These are phyloP conservation scores for Python bivittatus DNA, from an alignment of 2,113 vertebrate species.

Conservation along the genomic window DNA sequence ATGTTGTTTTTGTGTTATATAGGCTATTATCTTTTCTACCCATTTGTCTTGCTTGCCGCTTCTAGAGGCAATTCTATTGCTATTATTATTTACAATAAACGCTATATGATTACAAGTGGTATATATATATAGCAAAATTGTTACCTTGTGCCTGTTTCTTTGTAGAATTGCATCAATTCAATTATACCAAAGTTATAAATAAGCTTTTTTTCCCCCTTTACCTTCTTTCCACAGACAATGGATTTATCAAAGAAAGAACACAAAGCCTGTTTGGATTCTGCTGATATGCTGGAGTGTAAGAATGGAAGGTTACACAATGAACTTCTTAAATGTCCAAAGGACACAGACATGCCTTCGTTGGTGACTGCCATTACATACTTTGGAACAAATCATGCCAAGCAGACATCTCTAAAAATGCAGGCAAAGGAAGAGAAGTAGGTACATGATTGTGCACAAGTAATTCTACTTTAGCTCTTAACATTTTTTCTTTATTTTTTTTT, in stretches of 20 bases:
- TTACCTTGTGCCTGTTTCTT: conserved; percentile 43
- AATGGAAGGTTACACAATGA: conserved; percentile 64
- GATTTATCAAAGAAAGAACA: conserved; percentile 62
- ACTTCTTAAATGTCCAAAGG: conserved; percentile 59
- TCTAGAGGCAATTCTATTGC: conserved; percentile 46
- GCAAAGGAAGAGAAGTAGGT: conserved; percentile 74
- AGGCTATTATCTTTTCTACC: conserved; percentile 46
- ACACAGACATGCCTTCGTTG: conserved; percentile 39
- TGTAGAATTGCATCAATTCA: conserved; percentile 48
- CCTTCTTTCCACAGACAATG: conserved; percentile 62
- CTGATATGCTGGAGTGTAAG: conserved; percentile 59
- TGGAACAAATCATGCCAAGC: conserved; percentile 41
- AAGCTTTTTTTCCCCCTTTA: conserved; percentile 2
- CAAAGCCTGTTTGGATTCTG: conserved; percentile 51
- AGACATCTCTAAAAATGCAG: conserved; percentile 45
- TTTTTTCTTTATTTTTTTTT: not conserved
- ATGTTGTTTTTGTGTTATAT: conserved; percentile 46
- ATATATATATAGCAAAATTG: conserved; percentile 35
- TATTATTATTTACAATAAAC: conserved; percentile 38
- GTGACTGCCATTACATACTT: conserved; percentile 17
- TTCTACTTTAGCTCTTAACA: not conserved
- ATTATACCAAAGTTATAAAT: conserved; percentile 31
- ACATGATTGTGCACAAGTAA: conserved; percentile 13
- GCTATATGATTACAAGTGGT: conserved; percentile 43
- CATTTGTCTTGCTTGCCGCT: conserved; percentile 32